phyloP scores from a whole-genome alignment of 2,113 vertebrate genomes.

The Hemicordylus capensis region DNA sequence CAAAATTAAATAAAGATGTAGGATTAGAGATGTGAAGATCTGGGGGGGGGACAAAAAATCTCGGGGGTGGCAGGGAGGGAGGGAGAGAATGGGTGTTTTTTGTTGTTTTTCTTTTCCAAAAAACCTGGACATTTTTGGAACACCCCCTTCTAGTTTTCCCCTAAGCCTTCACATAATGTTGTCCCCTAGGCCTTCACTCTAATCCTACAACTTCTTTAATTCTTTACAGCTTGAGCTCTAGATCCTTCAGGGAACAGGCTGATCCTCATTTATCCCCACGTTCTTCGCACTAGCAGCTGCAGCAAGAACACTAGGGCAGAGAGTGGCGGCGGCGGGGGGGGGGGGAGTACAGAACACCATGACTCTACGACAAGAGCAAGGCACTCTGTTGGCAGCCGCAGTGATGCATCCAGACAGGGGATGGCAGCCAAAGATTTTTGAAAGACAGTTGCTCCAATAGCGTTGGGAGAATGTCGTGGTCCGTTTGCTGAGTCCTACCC shows the following conservation, averaged over 20 bases:
- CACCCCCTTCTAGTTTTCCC: too few relatives aligned
- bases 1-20: too few relatives aligned
- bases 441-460: background rate
- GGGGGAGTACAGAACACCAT: background rate
- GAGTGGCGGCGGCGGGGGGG: too few relatives aligned
- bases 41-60: too few relatives aligned
- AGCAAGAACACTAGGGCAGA: background rate
- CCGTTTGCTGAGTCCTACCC: background rate
- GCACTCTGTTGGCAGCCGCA: background rate
- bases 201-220: too few relatives aligned
- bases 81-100: too few relatives aligned
- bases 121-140: too few relatives aligned
- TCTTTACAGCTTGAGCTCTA: background rate
- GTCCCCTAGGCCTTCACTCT: too few relatives aligned
- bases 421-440: background rate
- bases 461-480: constrained; percentile 5
- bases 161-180: too few relatives aligned
- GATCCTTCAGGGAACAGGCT: background rate
- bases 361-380: rapidly evolving
- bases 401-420: rapidly evolving
- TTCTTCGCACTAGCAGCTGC: background rate
- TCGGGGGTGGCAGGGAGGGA: too few relatives aligned
- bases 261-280: background rate
- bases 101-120: too few relatives aligned
- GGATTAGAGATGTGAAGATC: too few relatives aligned